Evolutionary conservation across 2,113 vertebrate species (phyloP), one percentile per base, ranked within the genome.

Genomic region (Bos javanicus): DNA sequence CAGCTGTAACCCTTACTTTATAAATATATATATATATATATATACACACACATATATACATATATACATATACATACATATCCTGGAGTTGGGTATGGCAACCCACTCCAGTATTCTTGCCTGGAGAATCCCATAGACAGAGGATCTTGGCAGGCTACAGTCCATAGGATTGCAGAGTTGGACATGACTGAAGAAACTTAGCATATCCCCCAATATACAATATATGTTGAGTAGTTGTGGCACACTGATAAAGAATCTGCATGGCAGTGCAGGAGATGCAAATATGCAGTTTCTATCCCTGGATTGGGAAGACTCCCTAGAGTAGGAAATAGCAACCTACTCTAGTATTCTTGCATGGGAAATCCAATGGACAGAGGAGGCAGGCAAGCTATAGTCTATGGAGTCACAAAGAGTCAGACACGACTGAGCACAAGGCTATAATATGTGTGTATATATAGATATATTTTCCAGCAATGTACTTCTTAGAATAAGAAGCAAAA

Each of bases 401-500:
- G 10, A 21, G 5, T 74, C 10, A 23, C 67, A 74, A 74, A 74
- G n/a, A 74, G 67, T 74, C 36, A 39, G n/a, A 74, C 67, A 39
- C 2, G 10, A 39, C 67, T 74, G 67, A 39, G 19, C n/a, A 23
- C 19, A 39, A 74, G 9, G 19, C 52, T 26, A 21, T 23, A 71
- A 71, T 21, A 39, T 36, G n/a, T 21, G n/a, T 36, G 67, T 39
- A 23, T 71, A 6, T 71, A 71, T 23, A 71, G 67, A 23, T 67
- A 30, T 39, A 50, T 90, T 91, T 93, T 46, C 57, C 33, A 67
- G 36, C 74, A 67, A 56, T 6, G 8, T 50, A 28, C 39, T 48
- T 94, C n/a, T 33, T 87, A 87, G 87, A 78, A 94, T 83, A 87
- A 85, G 81, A 96, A 30, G 52, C 25, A 84, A 90, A 88, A 67